Evolutionary conservation across 2,797 vertebrate species (phyloP), one percentile per base, ranked within the genome.

Genomic region (Muscicapa striata): DNA sequence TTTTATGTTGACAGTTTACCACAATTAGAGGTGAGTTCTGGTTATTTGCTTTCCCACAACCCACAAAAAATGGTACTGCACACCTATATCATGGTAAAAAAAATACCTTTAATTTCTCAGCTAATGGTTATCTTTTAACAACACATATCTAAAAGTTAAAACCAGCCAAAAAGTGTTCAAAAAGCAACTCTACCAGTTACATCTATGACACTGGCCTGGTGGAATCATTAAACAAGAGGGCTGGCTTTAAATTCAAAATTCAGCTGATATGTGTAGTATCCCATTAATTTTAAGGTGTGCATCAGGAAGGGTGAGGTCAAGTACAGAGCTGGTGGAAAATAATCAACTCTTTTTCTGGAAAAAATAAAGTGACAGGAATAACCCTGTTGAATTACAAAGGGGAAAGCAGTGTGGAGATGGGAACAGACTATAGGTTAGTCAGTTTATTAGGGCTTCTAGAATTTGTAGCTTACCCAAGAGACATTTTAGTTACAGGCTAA

Each of bases 401-500:
- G 29, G 52, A 79, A 93, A 86, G 67, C 40, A 66, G 66, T 1
- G 0, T 63, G 51, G 76, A 78, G 75, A 40, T 87, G 74, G 84
- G 74, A 94, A 79, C 22, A 77, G 74, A 80, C 88, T 87, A 78
- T 62, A 41, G 76, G 77, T 80, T 72, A 93, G 85, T 75, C 55
- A 34, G 64, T 97, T 97, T 97, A 90, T 89, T 84, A 38, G 84
- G 54, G 54, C 38, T 94, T 83, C 70, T 64, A 90, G 85, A 91
- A 92, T 96, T 90, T 92, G 82, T 91, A 91, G 87, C 79, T 95
- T 97, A 92, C 92, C 94, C 91, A 93, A 86, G 84, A 84, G 97
- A 93, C 91, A 87, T 94, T 89, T 93, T 91, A 95, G 80, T 95
- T 96, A 93, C 95, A 95, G 96, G 91, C 83, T 97, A 97, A 97